Percentiles rank a stretch among this genome's conserved stretches.
Evolutionary conservation across 2,888 invertebrate genomes (phyloP).

Genomic region (Branchellion lobata): DNA sequence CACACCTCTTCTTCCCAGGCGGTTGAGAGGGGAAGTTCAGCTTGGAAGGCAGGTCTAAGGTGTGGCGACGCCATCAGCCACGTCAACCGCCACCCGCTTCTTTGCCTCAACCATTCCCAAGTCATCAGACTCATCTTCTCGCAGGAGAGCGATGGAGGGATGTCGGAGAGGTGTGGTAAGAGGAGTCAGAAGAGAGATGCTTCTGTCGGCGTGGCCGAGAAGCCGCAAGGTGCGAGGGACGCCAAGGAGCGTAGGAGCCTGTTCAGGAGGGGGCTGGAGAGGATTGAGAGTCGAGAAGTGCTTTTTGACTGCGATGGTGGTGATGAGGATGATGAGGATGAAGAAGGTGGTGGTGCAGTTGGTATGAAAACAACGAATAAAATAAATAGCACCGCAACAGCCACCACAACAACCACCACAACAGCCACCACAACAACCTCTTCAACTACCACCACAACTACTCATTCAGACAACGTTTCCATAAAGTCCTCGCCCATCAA

Average conservation of each 20-base stretch:
- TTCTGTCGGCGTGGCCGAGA: no score
- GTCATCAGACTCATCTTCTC: constrained; percentile 79
- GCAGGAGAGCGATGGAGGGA: neutral
- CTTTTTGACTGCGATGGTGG: no score
- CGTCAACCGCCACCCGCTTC: constrained; percentile 80
- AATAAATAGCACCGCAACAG: neutral
- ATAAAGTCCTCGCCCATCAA: no score
- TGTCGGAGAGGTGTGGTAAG: neutral
- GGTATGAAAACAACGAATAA: neutral
- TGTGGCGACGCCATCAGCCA: constrained; percentile 80
- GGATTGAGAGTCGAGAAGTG: neutral
- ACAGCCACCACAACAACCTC: neutral
- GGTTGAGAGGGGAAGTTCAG: constrained; percentile 88
- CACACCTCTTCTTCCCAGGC: constrained; percentile 68
- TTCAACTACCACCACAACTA: no score
- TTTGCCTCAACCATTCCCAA: constrained; percentile 72
- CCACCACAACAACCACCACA: neutral
- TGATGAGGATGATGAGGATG: neutral
- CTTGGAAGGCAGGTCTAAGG: constrained; percentile 67
- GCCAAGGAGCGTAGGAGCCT: neutral
- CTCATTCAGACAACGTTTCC: no score
- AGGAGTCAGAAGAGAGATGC: neutral
- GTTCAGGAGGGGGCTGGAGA: neutral
- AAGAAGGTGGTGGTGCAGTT: neutral
- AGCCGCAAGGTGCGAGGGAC: neutral